Conservation (phyloP, 2,113 vertebrate genomes). For the Charina bottae region DNA sequence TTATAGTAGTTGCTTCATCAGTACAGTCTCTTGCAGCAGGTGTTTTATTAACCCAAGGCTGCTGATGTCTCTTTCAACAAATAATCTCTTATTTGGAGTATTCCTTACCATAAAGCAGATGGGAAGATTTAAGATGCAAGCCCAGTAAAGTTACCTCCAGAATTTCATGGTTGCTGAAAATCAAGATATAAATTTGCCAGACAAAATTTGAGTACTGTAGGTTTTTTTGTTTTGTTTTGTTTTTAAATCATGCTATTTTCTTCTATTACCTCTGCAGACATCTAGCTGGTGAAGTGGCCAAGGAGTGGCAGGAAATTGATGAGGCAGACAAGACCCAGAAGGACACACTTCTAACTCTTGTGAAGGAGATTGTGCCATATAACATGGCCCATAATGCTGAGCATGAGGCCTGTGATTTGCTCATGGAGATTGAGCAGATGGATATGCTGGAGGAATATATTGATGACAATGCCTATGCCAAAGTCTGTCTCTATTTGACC, state of each 20-base stretch:
- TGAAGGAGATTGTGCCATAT: conserved; percentile 96
- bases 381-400: conserved; percentile 99
- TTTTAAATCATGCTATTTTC: not conserved
- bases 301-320: conserved; percentile 98
- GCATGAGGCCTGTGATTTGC: conserved; percentile 95
- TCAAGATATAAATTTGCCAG: not conserved
- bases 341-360: conserved; percentile 89
- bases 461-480: conserved; percentile 93
- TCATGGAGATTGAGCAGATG: conserved; percentile 97
- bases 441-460: conserved; percentile 97
- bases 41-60: not conserved
- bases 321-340: conserved; percentile 92
- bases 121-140: not conserved
- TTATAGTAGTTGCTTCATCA: too few relatives aligned
- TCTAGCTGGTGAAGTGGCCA: conserved; percentile 94
- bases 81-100: not conserved
- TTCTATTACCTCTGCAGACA: conserved; percentile 75
- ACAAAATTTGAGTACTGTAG: not conserved
- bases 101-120: not conserved
- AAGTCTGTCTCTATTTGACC: conserved; percentile 98
- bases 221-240: not conserved
- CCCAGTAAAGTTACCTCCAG: not conserved
- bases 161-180: not conserved
- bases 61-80: not conserved
- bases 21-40: not conserved